Evolutionary conservation across 35 echinoderm and acorn worm species (phyloP).

Genomic region (Apostichopus parvimensis): DNA sequence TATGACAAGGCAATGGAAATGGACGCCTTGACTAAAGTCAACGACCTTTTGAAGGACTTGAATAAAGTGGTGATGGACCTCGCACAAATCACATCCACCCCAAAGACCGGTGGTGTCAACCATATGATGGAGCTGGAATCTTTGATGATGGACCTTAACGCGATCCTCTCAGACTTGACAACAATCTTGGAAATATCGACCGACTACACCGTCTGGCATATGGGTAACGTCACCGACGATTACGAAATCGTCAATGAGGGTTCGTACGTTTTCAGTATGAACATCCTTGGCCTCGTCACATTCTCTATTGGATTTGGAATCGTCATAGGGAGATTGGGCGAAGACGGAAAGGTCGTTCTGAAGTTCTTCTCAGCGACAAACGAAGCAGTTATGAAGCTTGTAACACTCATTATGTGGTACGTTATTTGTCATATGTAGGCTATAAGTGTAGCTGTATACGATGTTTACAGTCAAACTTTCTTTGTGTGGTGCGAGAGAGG

Average conservation of each 20-base stretch:
- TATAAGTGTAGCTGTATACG: too few species aligned
- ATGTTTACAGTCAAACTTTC: too few species aligned
- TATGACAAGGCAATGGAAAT: slow-evolving; percentile 39
- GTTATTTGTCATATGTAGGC: not conserved
- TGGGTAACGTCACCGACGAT: slow-evolving; percentile 40
- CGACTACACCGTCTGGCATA: slow-evolving; percentile 61
- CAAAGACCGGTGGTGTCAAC: slow-evolving; percentile 61
- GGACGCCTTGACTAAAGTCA: slow-evolving; percentile 61
- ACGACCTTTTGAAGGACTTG: slow-evolving; percentile 64
- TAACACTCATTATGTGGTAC: slow-evolving; percentile 97
- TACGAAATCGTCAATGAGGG: slow-evolving; percentile 43
- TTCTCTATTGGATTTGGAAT: slow-evolving; percentile 93
- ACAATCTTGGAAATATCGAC: slow-evolving; percentile 50
- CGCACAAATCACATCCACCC: slow-evolving; percentile 44
- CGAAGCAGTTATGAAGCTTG: slow-evolving; percentile 88
- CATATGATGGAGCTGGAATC: slow-evolving; percentile 74
- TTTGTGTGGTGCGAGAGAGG: too few species aligned
- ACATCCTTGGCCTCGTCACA: slow-evolving; percentile 96
- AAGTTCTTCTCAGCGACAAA: slow-evolving; percentile 81
- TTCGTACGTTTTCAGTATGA: slow-evolving; percentile 85
- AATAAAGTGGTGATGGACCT: slow-evolving; percentile 63
- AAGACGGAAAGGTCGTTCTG: slow-evolving; percentile 70
- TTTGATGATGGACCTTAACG: slow-evolving; percentile 63
- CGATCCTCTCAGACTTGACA: slow-evolving; percentile 50
- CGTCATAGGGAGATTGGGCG: slow-evolving; percentile 69